Percentiles rank a stretch among this genome's conserved stretches.
Conservation (phyloP, 2,888 invertebrate genomes). For the Acronicta alni region DNA sequence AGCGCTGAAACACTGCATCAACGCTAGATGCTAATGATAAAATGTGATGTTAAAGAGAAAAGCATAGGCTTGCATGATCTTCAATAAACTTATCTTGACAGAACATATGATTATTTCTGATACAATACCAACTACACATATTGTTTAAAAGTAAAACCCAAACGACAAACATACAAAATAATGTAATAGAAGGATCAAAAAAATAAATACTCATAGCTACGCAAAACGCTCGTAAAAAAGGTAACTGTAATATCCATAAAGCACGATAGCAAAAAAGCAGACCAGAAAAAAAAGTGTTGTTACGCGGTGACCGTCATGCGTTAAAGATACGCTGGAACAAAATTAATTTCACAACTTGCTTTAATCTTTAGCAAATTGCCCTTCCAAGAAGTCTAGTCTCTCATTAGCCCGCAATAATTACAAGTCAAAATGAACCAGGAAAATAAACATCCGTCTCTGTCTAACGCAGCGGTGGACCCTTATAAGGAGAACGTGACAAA, state of each 20-base stretch:
- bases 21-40: slow-evolving; percentile 63
- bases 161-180: slow-evolving; percentile 25
- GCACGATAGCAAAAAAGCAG: slow-evolving; percentile 43
- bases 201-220: slow-evolving; percentile 21
- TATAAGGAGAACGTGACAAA: slow-evolving; percentile 74
- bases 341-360: slow-evolving; percentile 62
- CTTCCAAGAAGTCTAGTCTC: slow-evolving; percentile 70
- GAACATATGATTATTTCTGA: no score
- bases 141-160: slow-evolving; percentile 7
- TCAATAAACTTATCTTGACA: no score
- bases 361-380: slow-evolving; percentile 69
- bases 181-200: slow-evolving; percentile 24
- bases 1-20: slow-evolving; percentile 60
- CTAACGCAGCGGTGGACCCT: slow-evolving; percentile 54
- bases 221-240: slow-evolving; percentile 42
- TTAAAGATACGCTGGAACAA: slow-evolving; percentile 37
- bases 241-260: slow-evolving; percentile 47
- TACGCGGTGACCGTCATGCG: slow-evolving; percentile 39
- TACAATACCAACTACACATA: no score
- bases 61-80: slow-evolving; percentile 9
- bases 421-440: slow-evolving; percentile 72
- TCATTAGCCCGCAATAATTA: slow-evolving; percentile 80
- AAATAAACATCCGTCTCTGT: slow-evolving; percentile 67
- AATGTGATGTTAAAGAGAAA: slow-evolving; percentile 53
- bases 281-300: slow-evolving; percentile 29